Percentiles rank a stretch among this genome's conserved stretches.
Evolutionary conservation across 2,797 vertebrate species (phyloP).

Genomic region (Pogonophryne albipinna): DNA sequence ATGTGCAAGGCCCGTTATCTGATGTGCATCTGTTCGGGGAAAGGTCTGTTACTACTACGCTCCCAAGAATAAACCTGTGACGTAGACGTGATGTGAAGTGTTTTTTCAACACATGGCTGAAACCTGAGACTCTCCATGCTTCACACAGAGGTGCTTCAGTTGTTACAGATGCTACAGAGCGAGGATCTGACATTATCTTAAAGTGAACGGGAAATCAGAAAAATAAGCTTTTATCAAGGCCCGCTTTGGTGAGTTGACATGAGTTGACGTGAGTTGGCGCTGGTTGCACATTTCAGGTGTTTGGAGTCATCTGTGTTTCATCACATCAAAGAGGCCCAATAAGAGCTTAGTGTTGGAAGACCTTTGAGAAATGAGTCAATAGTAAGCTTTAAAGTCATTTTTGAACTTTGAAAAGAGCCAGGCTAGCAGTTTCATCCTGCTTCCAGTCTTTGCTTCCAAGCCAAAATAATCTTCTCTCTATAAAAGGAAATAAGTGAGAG

Average conservation of each 20-base stretch:
- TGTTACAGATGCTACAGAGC: slow-evolving; percentile 34
- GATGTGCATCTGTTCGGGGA: slow-evolving; percentile 61
- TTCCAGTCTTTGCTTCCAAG: neutral
- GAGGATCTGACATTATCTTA: slow-evolving; percentile 39
- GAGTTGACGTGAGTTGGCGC: too few relatives aligned
- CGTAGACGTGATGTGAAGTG: slow-evolving; percentile 35
- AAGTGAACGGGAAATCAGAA: slow-evolving; percentile 47
- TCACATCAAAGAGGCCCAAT: slow-evolving; percentile 42
- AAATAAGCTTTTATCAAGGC: slow-evolving; percentile 43
- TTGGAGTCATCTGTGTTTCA: slow-evolving; percentile 38
- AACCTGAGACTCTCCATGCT: slow-evolving; percentile 23
- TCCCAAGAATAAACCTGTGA: slow-evolving; percentile 59
- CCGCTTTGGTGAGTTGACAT: slow-evolving; percentile 31
- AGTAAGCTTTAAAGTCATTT: neutral
- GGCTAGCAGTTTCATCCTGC: neutral
- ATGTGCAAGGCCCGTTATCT: slow-evolving; percentile 50
- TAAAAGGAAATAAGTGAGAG: neutral
- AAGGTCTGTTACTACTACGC: slow-evolving; percentile 53
- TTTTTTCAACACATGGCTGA: slow-evolving; percentile 44
- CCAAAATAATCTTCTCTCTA: neutral
- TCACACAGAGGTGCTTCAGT: slow-evolving; percentile 22
- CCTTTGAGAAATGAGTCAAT: slow-evolving; percentile 25
- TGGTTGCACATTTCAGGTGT: slow-evolving; percentile 40
- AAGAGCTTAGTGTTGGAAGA: slow-evolving; percentile 27
- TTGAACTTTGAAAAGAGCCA: neutral